Evolutionary conservation across 2,888 invertebrate species (phyloP), one percentile per base, ranked within the genome.

Genomic region (Mantis religiosa): DNA sequence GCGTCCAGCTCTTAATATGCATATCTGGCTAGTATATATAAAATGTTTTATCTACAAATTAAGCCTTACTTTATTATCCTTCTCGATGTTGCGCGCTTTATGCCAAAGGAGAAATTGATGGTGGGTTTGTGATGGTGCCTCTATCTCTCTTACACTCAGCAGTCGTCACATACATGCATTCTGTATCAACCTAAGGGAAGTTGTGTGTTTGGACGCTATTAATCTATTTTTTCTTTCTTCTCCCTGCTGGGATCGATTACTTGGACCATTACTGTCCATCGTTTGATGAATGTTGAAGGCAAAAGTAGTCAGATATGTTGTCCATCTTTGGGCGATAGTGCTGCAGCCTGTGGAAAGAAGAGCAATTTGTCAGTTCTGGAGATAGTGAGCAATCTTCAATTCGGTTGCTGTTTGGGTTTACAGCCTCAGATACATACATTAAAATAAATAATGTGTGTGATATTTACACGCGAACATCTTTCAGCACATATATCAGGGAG

Each of bases 1-100:
- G 54, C 54, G 54, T 71, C 54, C 25, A 71, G 3, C 25, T 71
- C 54, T 20, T 71, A 71, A 71, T 71, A 71, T 71, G 54, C 54
- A 71, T 71, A 71, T 71, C 54, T 71, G 20, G 54, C 54, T 25
- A 71, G 15, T 25, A 71, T 71, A 71, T 25, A 84, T 47, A 83
- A 83, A 84, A 85, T 47, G 47, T 54, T 85, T 85, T 85, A 85
- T 85, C 85, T 85, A 47, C 47, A 85, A 85, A 85, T 85, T 85
- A 85, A 85, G 85, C 85, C 85, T 47, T 85, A 47, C 25, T 85
- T 47, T 47, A 85, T 85, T 85, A 54, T 85, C 54, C 47, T 85
- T 27, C 47, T 27, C 47, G 54, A 71, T 71, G 54, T 20, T 71
- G 20, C 25, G 54, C 54, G 54, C 54, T 71, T 20, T 71, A 71